Base-by-base conservation (phyloP, 2,888 invertebrate species). In the Steromphala cineraria region DNA sequence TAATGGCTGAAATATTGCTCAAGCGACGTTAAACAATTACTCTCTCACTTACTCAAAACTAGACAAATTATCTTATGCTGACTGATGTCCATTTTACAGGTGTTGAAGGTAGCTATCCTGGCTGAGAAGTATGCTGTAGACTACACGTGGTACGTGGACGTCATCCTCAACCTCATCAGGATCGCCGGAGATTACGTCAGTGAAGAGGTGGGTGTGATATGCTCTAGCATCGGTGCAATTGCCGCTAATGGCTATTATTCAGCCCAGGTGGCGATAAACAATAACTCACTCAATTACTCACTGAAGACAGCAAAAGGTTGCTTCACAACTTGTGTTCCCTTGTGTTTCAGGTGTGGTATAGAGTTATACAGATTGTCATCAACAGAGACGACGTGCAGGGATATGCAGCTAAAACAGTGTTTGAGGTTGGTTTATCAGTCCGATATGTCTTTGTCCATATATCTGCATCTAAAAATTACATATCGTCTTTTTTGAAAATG, bases 121-220 rank as follows among this genome's bases (percentile, higher is more conserved):
- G 98, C 99, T 74, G 99, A 99, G 94, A 99, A 99, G 94, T 99
- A 99, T 94, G 99, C 99, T 21, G 98, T 98, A 75, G 99, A 99
- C 94, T 99, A 98, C 93, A 99, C 99, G 75, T 99, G 99, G 99
- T 99, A 95, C 90, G 94, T 95, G 80, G 99, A 99, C 94, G 99
- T 99, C 17, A 99, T 99, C 90, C 95, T 99, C 84, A 99, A 99
- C 95, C 95, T 99, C 85, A 99, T 99, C 90, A 96, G 99, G 94
- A 98, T 99, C 94, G 99, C 99, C 89, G 99, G 99, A 82, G 99
- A 99, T 94, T 99, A 99, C 94, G 99, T 99, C 36, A 98, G 98
- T 82, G 99, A 99, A 94, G 99, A 99, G 95, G 99, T 99, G 53
- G 85, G 89, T 83, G 21, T 36, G 36, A 8, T 5, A 36, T 36